These are phyloP conservation scores for Uloborus plumipes DNA, from an alignment of 2,888 invertebrate genomes.

Conservation along the genomic window DNA sequence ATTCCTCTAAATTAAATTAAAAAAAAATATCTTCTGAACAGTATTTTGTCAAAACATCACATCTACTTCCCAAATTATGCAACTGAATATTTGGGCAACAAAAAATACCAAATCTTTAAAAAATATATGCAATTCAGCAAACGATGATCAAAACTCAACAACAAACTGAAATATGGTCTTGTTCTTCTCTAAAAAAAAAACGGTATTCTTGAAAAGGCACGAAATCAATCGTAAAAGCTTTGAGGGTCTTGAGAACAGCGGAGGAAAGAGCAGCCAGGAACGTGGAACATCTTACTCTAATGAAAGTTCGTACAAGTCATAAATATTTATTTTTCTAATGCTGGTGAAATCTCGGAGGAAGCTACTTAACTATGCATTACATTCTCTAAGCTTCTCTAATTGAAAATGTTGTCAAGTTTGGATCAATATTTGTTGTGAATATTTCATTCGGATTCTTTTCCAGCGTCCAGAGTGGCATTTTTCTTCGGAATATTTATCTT, in stretches of 20 bases:
- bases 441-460: conserved; percentile 21
- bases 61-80: too few species aligned
- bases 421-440: conserved; percentile 47
- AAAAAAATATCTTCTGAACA: too few species aligned
- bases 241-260: conserved; percentile 3
- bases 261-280: background rate
- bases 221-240: conserved; percentile 36
- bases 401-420: conserved; percentile 52
- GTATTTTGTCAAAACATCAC: too few species aligned
- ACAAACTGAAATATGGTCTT: background rate
- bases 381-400: conserved; percentile 53
- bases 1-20: too few species aligned
- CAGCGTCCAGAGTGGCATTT: too few species aligned
- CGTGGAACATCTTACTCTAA: conserved; percentile 41
- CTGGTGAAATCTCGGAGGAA: conserved; percentile 40
- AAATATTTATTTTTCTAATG: conserved; percentile 60
- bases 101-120: too few species aligned
- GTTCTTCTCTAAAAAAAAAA: conserved; percentile 26
- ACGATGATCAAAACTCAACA: background rate
- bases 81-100: too few species aligned
- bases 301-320: conserved; percentile 53
- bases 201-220: conserved; percentile 4
- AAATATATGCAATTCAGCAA: too few species aligned
- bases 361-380: conserved; percentile 60
- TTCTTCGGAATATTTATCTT: too few species aligned